Conservation (phyloP, 2,888 invertebrate species). For the Cataglyphis altisquamis region DNA sequence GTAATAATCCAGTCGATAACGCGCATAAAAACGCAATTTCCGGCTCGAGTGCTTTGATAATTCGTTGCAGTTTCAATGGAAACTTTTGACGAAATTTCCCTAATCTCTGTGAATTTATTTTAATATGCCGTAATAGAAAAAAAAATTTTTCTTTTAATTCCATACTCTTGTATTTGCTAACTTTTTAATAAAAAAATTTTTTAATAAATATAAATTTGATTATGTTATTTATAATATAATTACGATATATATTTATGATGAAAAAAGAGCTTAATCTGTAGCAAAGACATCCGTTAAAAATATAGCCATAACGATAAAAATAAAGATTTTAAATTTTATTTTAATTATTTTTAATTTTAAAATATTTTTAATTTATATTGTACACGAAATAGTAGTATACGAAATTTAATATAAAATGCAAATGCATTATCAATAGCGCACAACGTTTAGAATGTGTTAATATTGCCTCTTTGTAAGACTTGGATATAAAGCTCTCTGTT, state of each 20-base stretch:
- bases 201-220: neutral
- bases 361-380: neutral
- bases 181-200: neutral
- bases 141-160: neutral
- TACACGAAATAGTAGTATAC: neutral
- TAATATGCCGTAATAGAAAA: neutral
- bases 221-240: neutral
- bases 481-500: neutral
- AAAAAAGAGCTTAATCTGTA: neutral
- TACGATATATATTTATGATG: neutral
- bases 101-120: neutral
- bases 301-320: neutral
- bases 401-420: neutral
- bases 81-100: conserved; percentile 1
- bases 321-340: conserved; percentile 13
- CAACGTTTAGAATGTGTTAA: neutral
- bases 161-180: neutral
- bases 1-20: conserved; percentile 47
- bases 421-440: neutral
- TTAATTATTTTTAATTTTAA: no score
- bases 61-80: neutral
- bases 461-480: neutral
- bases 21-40: conserved; percentile 43
- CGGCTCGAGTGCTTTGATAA: neutral
- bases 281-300: neutral